Percentiles rank a stretch among this genome's conserved stretches.
These are phyloP conservation scores for Zoanthus solanderi DNA, from an alignment of 92 coral and sea anemone species.

Conservation along the genomic window DNA sequence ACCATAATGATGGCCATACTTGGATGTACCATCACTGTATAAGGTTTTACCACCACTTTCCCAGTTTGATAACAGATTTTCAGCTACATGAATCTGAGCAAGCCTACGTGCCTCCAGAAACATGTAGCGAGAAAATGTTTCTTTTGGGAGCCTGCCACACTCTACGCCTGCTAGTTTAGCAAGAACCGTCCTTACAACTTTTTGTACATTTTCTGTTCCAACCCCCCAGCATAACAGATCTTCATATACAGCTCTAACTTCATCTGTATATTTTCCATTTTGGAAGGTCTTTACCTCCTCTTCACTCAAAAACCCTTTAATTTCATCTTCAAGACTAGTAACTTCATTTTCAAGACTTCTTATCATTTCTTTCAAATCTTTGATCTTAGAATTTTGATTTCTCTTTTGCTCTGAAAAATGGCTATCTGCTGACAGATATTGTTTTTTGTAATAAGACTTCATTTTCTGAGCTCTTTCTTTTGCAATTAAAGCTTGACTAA, in stretches of 20 bases:
- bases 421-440: background rate
- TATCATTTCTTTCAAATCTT: too few relatives aligned
- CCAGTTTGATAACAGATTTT: too few relatives aligned
- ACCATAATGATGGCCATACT: too few relatives aligned
- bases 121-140: constrained; percentile 50
- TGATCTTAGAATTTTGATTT: too few relatives aligned
- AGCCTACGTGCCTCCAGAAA: constrained; percentile 50
- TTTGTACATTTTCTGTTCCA: constrained; percentile 46
- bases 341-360: too few relatives aligned
- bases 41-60: too few relatives aligned
- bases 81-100: constrained; percentile 20
- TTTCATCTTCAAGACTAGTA: too few relatives aligned
- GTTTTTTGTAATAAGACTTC: constrained; percentile 30
- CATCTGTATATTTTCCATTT: too few relatives aligned
- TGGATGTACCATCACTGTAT: too few relatives aligned
- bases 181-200: background rate
- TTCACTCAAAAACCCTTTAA: too few relatives aligned
- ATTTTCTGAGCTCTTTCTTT: constrained; percentile 20
- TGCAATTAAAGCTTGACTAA: constrained; percentile 1
- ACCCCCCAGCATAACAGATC: constrained; percentile 45
- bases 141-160: constrained; percentile 38
- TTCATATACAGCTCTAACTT: background rate
- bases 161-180: constrained; percentile 28
- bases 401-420: too few relatives aligned
- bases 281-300: too few relatives aligned